Evolutionary conservation across 2,888 invertebrate species (phyloP).

Genomic region (Agriopis leucophaearia): DNA sequence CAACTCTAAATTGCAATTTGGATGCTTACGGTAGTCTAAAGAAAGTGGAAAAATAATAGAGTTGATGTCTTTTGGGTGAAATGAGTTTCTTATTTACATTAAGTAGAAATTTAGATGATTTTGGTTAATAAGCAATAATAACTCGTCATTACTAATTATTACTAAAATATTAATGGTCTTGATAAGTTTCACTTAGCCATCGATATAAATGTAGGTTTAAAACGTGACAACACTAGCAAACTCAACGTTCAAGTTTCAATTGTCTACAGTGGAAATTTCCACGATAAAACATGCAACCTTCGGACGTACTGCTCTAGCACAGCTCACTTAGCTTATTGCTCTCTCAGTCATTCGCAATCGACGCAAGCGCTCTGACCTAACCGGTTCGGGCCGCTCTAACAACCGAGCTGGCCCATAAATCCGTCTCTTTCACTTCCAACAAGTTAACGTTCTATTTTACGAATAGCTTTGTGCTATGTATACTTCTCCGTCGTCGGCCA

Average conservation of each 20-base stretch:
- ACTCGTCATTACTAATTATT: neutral
- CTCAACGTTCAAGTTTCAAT: slow-evolving; percentile 82
- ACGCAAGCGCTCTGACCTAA: slow-evolving; percentile 83
- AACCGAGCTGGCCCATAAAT: slow-evolving; percentile 53
- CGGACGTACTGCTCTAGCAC: slow-evolving; percentile 66
- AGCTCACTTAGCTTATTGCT: slow-evolving; percentile 55
- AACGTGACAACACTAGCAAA: slow-evolving; percentile 58
- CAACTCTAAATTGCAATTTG: neutral
- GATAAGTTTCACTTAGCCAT: slow-evolving; percentile 30
- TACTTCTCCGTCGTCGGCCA: slow-evolving; percentile 86
- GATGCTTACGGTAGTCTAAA: slow-evolving; percentile 15
- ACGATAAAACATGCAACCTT: slow-evolving; percentile 83
- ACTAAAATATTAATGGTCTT: neutral
- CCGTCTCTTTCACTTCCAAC: slow-evolving; percentile 69
- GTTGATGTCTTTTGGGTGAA: neutral
- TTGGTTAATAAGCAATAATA: neutral
- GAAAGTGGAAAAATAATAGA: slow-evolving; percentile 14
- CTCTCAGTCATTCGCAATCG: slow-evolving; percentile 71
- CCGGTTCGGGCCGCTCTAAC: slow-evolving; percentile 70
- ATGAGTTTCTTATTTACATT: neutral
- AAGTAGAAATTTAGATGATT: too few species aligned
- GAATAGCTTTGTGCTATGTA: slow-evolving; percentile 86
- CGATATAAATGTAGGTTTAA: slow-evolving; percentile 52
- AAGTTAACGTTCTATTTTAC: slow-evolving; percentile 84
- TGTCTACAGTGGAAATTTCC: slow-evolving; percentile 86